These are phyloP conservation scores for Telmatochromis sp. DNA, from an alignment of 2,113 vertebrate species.

Conservation along the genomic window DNA sequence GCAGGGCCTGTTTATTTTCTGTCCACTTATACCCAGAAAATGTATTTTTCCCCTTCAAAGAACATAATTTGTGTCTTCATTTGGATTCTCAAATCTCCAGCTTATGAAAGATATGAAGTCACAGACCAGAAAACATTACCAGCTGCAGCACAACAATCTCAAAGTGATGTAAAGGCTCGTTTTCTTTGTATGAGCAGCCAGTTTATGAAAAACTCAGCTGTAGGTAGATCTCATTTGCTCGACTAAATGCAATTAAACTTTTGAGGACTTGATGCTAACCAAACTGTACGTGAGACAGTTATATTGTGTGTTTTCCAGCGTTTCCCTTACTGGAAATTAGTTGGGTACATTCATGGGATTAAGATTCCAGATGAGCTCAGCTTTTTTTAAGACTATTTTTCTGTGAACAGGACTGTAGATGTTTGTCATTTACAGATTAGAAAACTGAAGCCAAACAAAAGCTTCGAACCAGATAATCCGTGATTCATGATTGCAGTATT, in stretches of 20 bases:
- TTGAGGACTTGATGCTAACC: not conserved
- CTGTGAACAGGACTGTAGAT: not conserved
- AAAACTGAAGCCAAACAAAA: not conserved
- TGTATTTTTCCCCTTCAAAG: not conserved
- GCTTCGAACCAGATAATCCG: not conserved
- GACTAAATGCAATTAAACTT: not conserved
- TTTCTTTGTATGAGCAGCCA: not conserved
- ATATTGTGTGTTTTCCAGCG: not conserved
- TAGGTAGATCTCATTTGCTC: not conserved
- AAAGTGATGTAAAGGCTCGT: not conserved
- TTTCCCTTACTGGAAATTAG: not conserved
- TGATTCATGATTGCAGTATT: not conserved
- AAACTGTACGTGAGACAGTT: not conserved
- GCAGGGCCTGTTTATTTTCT: not conserved
- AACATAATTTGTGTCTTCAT: not conserved
- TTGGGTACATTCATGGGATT: not conserved
- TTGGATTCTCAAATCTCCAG: rapidly evolving
- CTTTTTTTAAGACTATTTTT: not conserved
- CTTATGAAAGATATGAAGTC: not conserved
- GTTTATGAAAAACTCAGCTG: not conserved
- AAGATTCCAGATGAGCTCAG: not conserved
- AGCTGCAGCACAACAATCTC: not conserved
- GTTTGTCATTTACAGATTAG: not conserved
- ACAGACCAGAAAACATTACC: not conserved
- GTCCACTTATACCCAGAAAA: rapidly evolving